Evolutionary conservation across 1,140 invertebrate species (phyloP).

Genomic region (Cydia amplana): DNA sequence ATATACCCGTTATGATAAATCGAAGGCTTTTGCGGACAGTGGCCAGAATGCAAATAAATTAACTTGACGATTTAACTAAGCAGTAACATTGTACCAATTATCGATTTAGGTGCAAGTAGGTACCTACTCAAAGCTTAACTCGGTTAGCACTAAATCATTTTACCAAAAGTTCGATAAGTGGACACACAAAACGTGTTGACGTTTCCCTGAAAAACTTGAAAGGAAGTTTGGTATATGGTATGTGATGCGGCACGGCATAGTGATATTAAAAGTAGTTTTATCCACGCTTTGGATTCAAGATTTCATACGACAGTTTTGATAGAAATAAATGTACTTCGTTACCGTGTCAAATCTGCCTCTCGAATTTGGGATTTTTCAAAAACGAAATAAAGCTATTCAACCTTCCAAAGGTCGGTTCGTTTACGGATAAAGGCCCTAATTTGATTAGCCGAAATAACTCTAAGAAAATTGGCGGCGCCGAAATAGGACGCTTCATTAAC

Average conservation of each 20-base stretch:
- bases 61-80: background rate
- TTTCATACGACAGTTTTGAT: background rate
- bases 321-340: background rate
- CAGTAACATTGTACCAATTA: background rate
- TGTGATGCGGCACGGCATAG: background rate
- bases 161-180: background rate
- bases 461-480: conserved; percentile 52
- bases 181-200: background rate
- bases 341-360: background rate
- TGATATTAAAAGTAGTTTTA: background rate
- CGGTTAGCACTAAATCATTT: background rate
- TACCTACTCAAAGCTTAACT: background rate
- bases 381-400: background rate
- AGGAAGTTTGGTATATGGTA: background rate
- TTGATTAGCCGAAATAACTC: conserved; percentile 49
- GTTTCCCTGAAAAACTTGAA: background rate
- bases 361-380: background rate
- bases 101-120: background rate
- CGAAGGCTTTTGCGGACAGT: conserved; percentile 15
- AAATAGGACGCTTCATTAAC: conserved; percentile 75
- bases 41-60: conserved; percentile 11
- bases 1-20: conserved; percentile 32
- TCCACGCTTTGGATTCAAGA: background rate
- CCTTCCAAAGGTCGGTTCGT: background rate
- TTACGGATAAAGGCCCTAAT: conserved; percentile 27